A percentile compares a stretch with the other conserved stretches of the same genome.
These are phyloP conservation scores for Gryon sp. DNA, from an alignment of 1,140 invertebrate genomes.

Conservation along the genomic window DNA sequence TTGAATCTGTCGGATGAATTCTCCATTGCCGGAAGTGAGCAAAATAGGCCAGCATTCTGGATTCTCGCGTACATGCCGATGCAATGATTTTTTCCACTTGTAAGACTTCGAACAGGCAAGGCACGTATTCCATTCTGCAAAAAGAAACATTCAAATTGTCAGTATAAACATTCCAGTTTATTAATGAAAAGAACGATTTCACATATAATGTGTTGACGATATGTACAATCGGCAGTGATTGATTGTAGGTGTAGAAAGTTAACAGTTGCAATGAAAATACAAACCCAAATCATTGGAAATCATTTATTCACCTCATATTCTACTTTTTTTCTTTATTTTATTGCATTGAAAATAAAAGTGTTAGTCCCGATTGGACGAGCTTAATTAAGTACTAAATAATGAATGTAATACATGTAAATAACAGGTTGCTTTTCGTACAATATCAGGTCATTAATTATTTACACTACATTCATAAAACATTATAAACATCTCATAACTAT, in stretches of 20 bases:
- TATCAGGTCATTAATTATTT: no score
- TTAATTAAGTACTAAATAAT: no score
- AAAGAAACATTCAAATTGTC: conserved; percentile 48
- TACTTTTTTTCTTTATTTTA: background rate
- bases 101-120: conserved; percentile 79
- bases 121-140: conserved; percentile 74
- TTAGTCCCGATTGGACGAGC: no score
- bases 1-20: conserved; percentile 75
- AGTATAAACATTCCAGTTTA: no score
- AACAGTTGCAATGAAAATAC: conserved; percentile 17
- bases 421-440: no score
- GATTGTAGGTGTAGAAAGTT: conserved; percentile 8
- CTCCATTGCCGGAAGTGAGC: conserved; percentile 71
- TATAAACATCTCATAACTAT: no score
- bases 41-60: conserved; percentile 77
- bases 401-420: no score
- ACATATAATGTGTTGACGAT: background rate
- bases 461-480: no score
- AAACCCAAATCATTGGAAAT: conserved; percentile 21
- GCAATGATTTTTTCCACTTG: conserved; percentile 79
- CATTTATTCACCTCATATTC: conserved; percentile 28
- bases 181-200: no score
- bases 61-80: conserved; percentile 78
- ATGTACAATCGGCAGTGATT: conserved; percentile 23
- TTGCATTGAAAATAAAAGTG: background rate